Evolutionary conservation across 23 tunicate genomes (phyloP).

Genomic region (Botrylloides violaceus): DNA sequence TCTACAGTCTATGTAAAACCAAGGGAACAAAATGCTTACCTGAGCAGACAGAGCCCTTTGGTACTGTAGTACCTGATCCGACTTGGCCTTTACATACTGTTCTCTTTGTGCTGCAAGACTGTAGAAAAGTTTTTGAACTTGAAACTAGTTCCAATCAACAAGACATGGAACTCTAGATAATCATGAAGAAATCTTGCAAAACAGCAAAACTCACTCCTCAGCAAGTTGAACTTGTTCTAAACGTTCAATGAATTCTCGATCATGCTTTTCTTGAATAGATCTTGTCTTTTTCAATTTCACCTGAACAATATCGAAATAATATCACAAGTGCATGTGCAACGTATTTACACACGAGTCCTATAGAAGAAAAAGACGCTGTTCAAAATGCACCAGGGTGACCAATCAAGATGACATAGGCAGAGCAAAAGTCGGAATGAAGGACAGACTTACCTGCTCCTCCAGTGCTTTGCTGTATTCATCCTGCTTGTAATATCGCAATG

Average conservation of each 20-base stretch:
- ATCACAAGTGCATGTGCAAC: neutral
- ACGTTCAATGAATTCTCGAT: constrained; percentile 74
- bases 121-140: too few relatives aligned
- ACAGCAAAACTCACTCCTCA: constrained; percentile 77
- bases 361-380: neutral
- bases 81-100: constrained; percentile 53
- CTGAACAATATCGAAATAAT: constrained; percentile 19
- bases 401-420: neutral
- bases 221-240: constrained; percentile 96
- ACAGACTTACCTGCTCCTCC: constrained; percentile 68
- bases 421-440: too few relatives aligned
- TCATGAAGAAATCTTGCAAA: too few relatives aligned
- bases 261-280: constrained; percentile 47
- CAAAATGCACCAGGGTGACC: neutral
- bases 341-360: too few relatives aligned
- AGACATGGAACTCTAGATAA: too few relatives aligned
- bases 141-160: too few relatives aligned
- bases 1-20: neutral
- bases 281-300: constrained; percentile 57
- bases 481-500: constrained; percentile 77
- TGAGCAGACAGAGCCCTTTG: constrained; percentile 89
- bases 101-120: constrained; percentile 83
- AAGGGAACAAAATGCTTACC: constrained; percentile 22
- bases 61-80: constrained; percentile 72
- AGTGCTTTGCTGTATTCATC: constrained; percentile 84